Evolutionary conservation across 1,140 invertebrate genomes (phyloP), one percentile per base, ranked within the genome.

Genomic region (Halotydeus destructor): DNA sequence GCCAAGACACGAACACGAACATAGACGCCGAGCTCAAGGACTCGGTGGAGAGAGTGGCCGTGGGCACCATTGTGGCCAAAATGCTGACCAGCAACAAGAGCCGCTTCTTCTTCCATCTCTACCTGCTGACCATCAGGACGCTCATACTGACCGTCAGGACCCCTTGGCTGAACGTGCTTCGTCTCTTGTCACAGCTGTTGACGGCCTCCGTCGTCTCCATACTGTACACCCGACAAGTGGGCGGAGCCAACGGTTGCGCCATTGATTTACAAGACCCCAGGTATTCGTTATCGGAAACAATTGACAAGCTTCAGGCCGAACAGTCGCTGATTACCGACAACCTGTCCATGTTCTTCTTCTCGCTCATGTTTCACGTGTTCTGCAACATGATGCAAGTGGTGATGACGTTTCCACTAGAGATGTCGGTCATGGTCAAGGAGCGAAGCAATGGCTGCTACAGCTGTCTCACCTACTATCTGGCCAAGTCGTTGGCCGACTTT

Each of bases 361-460:
- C 78, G 44, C 75, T 89, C 43, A 72, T 94, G 57, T 93, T 94
- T 61, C 75, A 88, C 33, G 89, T 89, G 72, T 93, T 93, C 55
- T 83, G 83, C 22, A 81, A 86, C 5, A 82, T 93, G 72, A 93
- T 91, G 81, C 82, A 85, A 44, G 93, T 84, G 11, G 85, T 94
- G 54, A 69, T 94, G 47, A 89, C 85, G 49, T 94, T 86, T 93
- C 67, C 82, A 78, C 73, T 50, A 42, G 41, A 44, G 37, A 46
- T 46, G 42, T 43, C 43, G 11, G 45, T 47, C 22, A 88, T 93
- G 63, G 74, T 86, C 28, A 67, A 84, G 57, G 88, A 96, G 62
- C 85, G 94, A 68, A 65, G 93, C 34, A 96, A 96, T 59, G 89
- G 89, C 56, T 96, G 88, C 88, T 96, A 96, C 59, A 91, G 85